phyloP scores from a whole-genome alignment of 2,797 vertebrate species.

The Smutsia gigantea region DNA sequence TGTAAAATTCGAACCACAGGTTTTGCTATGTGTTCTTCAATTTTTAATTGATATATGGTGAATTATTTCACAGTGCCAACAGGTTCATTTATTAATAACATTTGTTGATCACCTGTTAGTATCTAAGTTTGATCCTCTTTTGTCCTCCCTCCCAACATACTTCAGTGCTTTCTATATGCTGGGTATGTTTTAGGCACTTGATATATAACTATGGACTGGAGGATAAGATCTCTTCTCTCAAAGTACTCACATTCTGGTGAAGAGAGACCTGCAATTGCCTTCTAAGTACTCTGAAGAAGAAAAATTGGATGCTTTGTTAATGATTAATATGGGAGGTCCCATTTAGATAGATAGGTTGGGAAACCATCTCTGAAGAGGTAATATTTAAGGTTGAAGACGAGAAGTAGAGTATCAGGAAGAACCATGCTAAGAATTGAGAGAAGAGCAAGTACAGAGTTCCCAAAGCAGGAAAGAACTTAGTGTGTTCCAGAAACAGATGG shows the following conservation, averaged over 20 bases:
- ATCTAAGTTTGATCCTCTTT: background rate
- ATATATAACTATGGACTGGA: background rate
- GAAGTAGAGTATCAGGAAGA: slow-evolving; percentile 24
- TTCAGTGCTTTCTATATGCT: background rate
- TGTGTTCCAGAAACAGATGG: background rate
- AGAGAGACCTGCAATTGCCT: background rate
- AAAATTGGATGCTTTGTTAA: background rate
- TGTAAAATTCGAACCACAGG: slow-evolving; percentile 7
- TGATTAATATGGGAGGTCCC: background rate
- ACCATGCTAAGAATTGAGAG: background rate
- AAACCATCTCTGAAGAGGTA: background rate
- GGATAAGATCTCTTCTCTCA: background rate
- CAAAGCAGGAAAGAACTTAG: background rate
- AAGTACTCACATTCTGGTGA: background rate
- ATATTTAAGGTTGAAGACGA: background rate
- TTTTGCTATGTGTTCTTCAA: slow-evolving; percentile 14
- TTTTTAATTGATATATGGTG: slow-evolving; percentile 35
- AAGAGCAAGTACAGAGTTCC: background rate
- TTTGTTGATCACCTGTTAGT: background rate
- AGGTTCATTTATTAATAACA: slow-evolving; percentile 36
- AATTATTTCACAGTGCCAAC: background rate
- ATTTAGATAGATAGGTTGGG: background rate
- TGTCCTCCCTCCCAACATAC: background rate
- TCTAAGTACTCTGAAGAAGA: background rate
- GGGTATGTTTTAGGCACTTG: slow-evolving; percentile 7